Evolutionary conservation across 2,888 invertebrate genomes (phyloP).

Genomic region (Autographa pulchrina): DNA sequence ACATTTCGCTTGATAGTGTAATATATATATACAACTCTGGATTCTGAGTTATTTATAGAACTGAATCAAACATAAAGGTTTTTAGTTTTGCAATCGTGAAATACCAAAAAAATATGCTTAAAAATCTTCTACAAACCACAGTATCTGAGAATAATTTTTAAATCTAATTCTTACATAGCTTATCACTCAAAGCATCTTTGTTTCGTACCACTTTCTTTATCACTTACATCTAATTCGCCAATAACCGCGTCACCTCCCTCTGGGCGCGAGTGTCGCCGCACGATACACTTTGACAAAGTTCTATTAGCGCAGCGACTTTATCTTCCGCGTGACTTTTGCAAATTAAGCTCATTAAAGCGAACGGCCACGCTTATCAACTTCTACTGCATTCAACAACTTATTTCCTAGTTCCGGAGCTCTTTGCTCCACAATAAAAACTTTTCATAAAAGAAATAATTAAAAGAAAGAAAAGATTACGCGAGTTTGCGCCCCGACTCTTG

Average conservation of each 20-base stretch:
- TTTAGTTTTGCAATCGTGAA: not conserved
- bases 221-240: constrained; percentile 10
- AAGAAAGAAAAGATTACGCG: constrained; percentile 47
- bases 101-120: not conserved
- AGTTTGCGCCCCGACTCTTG: constrained; percentile 34
- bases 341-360: constrained; percentile 82
- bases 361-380: constrained; percentile 58
- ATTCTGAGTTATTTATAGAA: not conserved
- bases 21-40: no score
- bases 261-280: constrained; percentile 22
- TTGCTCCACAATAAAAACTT: constrained; percentile 51
- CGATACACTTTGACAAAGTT: constrained; percentile 65
- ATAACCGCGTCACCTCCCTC: constrained; percentile 14
- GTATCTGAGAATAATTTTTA: no score
- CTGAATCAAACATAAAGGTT: not conserved
- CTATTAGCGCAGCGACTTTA: constrained; percentile 70
- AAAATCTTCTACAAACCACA: no score
- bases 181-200: not conserved
- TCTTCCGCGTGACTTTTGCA: constrained; percentile 78
- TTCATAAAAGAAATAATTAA: constrained; percentile 54
- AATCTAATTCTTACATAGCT: no score
- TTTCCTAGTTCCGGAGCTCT: constrained; percentile 50
- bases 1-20: no score
- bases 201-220: not conserved
- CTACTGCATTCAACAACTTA: constrained; percentile 66